Evolutionary conservation across 1,140 invertebrate genomes (phyloP), one percentile per base, ranked within the genome.

Genomic region (Drosophila sp.): DNA sequence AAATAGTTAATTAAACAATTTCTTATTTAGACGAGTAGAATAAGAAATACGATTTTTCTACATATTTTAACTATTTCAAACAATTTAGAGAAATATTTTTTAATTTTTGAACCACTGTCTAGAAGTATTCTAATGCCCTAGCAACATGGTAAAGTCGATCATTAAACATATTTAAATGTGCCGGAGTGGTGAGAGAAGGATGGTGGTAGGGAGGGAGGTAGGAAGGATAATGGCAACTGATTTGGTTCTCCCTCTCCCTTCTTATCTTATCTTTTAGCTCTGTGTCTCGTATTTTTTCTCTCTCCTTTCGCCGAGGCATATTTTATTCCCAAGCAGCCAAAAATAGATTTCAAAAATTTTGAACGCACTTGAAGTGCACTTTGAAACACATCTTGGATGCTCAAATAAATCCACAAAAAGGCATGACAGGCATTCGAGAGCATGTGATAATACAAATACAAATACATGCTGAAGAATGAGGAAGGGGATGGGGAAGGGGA

Each of bases 321-420:
- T 50, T 55, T 69, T 86, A 87, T 90, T 90, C 86, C 87, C 86
- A 90, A 87, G 86, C 76, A 66, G n/a, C 82, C 84, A 78, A 80
- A 90, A 86, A 90, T 90, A 90, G 86, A 82, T 66, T 17, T 17
- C 25, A 54, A 61, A 83, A 25, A 50, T 76, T 83, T 79, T 84
- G 70, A 83, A 60, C 84, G 82, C 84, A 86, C 84, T 86, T 86
- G 80, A 86, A 86, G 79, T 86, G 84, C 83, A 86, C 83, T 86
- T 72, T 76, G 76, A 76, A 86, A 86, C 79, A 83, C 79, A 89
- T 87, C 83, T 86, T 86, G 75, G 10, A 87, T 69, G 70, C 60
- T 73, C 44, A 75, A 86, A 87, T 69, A 84, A 77, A 87, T 78
- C 17, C 62, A 60, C 58, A 72, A 63, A 68, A 50, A 62, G 70